phyloP scores from a whole-genome alignment of 2,113 vertebrate genomes.

The Falcunculus frontatus region DNA sequence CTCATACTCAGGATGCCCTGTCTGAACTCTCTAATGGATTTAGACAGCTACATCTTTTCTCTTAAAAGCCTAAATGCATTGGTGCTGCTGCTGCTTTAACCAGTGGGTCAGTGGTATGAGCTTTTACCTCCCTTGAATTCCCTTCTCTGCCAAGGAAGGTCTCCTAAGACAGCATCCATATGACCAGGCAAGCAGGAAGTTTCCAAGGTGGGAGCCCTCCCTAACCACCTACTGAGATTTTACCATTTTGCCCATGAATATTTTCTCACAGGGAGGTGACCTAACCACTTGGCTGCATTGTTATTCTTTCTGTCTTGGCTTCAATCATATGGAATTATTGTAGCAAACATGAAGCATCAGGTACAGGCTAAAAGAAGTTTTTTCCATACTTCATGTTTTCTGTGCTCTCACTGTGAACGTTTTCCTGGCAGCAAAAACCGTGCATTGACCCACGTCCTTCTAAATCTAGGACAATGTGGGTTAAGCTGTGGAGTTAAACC shows the following conservation, averaged over 20 bases:
- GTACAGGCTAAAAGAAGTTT: background rate
- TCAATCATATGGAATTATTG: background rate
- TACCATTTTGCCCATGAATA: background rate
- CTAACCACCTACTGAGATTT: background rate
- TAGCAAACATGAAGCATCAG: background rate
- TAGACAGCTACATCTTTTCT: background rate
- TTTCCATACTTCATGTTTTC: background rate
- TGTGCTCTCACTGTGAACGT: background rate
- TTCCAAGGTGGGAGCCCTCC: background rate
- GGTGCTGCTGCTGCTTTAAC: background rate
- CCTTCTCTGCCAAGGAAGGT: background rate
- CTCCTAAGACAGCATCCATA: background rate
- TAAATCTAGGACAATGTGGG: background rate
- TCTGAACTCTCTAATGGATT: background rate
- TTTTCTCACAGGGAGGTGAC: background rate
- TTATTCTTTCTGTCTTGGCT: background rate
- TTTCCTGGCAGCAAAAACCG: background rate
- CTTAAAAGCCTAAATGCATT: background rate
- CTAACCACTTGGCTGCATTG: background rate
- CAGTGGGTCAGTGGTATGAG: background rate
- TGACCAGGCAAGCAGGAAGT: background rate
- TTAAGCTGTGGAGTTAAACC: background rate
- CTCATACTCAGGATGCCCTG: background rate
- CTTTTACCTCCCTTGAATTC: background rate
- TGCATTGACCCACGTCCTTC: background rate